Evolutionary conservation across 2,888 invertebrate species (phyloP).

Genomic region (Leucophenga maculata): DNA sequence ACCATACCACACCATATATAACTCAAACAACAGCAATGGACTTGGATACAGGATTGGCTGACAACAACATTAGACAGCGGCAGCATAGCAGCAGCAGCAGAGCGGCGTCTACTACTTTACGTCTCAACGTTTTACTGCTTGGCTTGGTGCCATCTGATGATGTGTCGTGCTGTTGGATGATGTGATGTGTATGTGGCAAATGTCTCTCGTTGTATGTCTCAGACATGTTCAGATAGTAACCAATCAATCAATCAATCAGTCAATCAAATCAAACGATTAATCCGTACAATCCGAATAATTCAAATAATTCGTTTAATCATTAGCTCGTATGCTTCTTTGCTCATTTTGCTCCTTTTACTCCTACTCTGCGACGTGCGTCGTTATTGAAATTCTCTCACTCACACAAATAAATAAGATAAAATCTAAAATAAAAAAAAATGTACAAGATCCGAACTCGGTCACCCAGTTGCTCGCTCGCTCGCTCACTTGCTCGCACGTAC

Average conservation of each 20-base stretch:
- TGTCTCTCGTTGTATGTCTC: constrained; percentile 28
- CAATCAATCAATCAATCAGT: constrained; percentile 19
- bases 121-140: constrained; percentile 7
- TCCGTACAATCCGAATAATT: constrained; percentile 9
- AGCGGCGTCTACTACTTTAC: neutral
- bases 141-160: constrained; percentile 26
- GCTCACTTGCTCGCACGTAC: constrained; percentile 55
- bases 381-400: constrained; percentile 44
- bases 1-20: too few species aligned
- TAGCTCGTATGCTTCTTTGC: constrained; percentile 41
- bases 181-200: constrained; percentile 31
- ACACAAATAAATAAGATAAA: constrained; percentile 34
- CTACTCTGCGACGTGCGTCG: constrained; percentile 26
- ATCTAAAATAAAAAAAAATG: constrained; percentile 25
- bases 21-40: constrained; percentile 16
- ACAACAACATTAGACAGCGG: too few species aligned
- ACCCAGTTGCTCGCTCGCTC: constrained; percentile 55
- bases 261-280: constrained; percentile 4
- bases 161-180: constrained; percentile 28
- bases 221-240: constrained; percentile 19
- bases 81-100: too few species aligned
- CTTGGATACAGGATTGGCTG: constrained; percentile 12
- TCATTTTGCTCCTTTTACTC: constrained; percentile 29
- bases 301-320: constrained; percentile 13
- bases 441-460: constrained; percentile 46